A percentile compares a stretch with the other conserved stretches of the same genome.
Evolutionary conservation across 2,113 vertebrate genomes (phyloP).

Genomic region (Halichoeres trimaculatus): DNA sequence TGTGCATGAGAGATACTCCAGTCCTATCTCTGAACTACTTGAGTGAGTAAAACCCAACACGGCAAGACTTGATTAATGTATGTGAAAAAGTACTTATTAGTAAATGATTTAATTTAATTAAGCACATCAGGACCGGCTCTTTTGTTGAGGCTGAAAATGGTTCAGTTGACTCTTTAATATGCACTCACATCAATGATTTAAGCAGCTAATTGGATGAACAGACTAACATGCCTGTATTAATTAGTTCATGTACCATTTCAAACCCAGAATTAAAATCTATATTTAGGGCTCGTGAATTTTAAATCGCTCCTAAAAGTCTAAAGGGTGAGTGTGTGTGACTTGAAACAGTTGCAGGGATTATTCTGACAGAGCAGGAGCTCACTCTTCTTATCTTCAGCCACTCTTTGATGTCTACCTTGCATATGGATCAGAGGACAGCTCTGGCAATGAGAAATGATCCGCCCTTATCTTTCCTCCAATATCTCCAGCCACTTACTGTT

Average conservation of each 20-base stretch:
- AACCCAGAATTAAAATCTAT: conserved; percentile 16
- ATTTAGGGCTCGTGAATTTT: conserved; percentile 21
- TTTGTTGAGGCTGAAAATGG: not conserved
- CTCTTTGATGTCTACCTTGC: conserved; percentile 56
- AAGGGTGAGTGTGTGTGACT: conserved; percentile 28
- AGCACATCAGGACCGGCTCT: not conserved
- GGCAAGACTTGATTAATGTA: not conserved
- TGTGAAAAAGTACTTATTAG: no score
- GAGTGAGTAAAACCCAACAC: no score
- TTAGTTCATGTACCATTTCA: not conserved
- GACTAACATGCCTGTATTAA: conserved; percentile 6
- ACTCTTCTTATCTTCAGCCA: conserved; percentile 42
- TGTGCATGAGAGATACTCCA: no score
- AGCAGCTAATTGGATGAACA: conserved; percentile 2
- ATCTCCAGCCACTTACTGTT: conserved; percentile 5
- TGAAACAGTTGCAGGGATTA: conserved; percentile 46
- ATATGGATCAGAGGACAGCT: conserved; percentile 37
- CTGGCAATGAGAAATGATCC: conserved; percentile 44
- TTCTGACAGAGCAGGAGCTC: conserved; percentile 41
- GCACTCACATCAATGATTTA: conserved; percentile 1
- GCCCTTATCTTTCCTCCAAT: conserved; percentile 36
- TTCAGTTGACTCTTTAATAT: not conserved
- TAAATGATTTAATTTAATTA: not conserved
- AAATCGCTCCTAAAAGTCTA: conserved; percentile 9
- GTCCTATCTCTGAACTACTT: no score